Base-by-base conservation (phyloP, 2,113 vertebrate genomes). In the Pundamilia nyererei region DNA sequence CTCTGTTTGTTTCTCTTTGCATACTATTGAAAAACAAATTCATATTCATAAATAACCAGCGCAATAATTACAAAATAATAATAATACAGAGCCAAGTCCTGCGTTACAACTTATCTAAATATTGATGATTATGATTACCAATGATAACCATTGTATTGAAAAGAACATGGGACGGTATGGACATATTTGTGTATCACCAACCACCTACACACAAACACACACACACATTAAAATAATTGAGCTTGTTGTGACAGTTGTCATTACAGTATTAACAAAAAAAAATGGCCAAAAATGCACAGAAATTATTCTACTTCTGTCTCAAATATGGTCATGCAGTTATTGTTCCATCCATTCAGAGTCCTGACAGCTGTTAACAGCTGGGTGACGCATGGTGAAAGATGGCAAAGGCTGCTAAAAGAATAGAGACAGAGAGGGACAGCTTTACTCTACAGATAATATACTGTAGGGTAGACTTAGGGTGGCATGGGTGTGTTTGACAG, bases 1-100 rank as follows among this genome's bases (percentile, higher is more conserved):
- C 95, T 97, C 97, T 2, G 93, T 96, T 81, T 96, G 14, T 83
- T 95, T 96, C 89, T 93, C 58, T n/a, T 90, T 94, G 53, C 83
- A 87, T 88, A 89, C 97, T 97, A 60, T 79, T 56, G 79, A 60
- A 94, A 79, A 47, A 31, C 5, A 5, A 7, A 90, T 17, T 88
- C 1, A 87, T 60, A 90, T 26, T 88, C 1, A 86, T 56, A 93
- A 19, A 82, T 79, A 6, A n/a, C 24, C 42, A 15, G 21, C 1
- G 3, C 3, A 33, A 31, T 7, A 54, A 60, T 35, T 33, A 6
- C 17, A 17, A 14, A 45, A 14, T 15, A 47, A 31, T 24, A 65
- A 31, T 45, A 70, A 70, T 70, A 26, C 24, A 26, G 13, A 45
- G 14, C 14, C 68, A 29, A 7, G 24, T 47, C 21, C 21, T 29